Base-by-base conservation (phyloP, 2,888 invertebrate species). In the Yponomeuta sedellus region DNA sequence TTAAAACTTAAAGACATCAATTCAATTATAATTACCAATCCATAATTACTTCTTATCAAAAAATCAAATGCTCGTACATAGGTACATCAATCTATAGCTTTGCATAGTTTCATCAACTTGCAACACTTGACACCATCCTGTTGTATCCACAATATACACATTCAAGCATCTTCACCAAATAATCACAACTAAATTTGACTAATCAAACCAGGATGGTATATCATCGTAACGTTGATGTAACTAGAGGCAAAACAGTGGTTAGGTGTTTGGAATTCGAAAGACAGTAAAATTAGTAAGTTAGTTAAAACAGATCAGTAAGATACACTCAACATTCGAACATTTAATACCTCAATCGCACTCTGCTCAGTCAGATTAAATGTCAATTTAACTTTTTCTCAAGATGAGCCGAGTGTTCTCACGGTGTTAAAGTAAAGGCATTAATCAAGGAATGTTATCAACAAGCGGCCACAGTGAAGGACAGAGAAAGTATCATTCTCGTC, bases 391-490 rank as follows among this genome's bases (percentile, higher is more conserved):
- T 8, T 34, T 34, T 34, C 34, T 34, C 34, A 34, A 34, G 34
- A 5, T 34, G 34, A 34, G 34, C 34, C 1, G 34, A 34, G 34
- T 34, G 34, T 34, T 5, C 34, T 34, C 34, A 8, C 34, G 34
- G 34, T 34, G 34, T 44, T 71, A 72, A 75, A 76, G 80, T 79
- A 79, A 70, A 70, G 78, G 86, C 85, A 85, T 67, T 65, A 67
- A 65, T 75, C 73, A 75, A 78, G 83, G 83, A 81, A 83, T 83
- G 86, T 87, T 86, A 86, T 52, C 44, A 78, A 73, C 86, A 87
- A 88, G 88, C 74, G 81, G 78, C 44, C 82, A 82, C 76, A 86
- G 78, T 80, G 82, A 75, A 85, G 83, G 83, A 85, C 77, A 85
- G 79, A 82, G 74, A 74, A 76, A 77, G 39, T n/a, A 10, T 28